These are phyloP conservation scores for Australoheros scitulus DNA, from an alignment of 2,113 vertebrate genomes.

Conservation along the genomic window DNA sequence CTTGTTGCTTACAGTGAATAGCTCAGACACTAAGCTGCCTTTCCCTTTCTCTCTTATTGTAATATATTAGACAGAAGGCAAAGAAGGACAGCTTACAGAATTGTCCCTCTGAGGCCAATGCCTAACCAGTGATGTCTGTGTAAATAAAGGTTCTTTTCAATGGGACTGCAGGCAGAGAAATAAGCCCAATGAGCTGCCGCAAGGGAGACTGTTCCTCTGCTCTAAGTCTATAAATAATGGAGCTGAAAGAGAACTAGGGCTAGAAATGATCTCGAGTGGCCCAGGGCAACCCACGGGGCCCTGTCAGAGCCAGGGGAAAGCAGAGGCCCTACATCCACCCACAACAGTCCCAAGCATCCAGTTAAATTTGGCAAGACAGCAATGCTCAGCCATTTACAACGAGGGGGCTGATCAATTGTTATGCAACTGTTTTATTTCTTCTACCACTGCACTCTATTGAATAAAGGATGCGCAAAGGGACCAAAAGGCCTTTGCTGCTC, in stretches of 20 bases:
- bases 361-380: conserved; percentile 55
- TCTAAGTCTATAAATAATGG: conserved; percentile 71
- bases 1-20: conserved; percentile 23
- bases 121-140: conserved; percentile 67
- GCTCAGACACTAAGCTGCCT: conserved; percentile 23
- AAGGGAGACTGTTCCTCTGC: conserved; percentile 57
- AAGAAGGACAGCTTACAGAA: conserved; percentile 48
- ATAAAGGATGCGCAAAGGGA: conserved; percentile 17
- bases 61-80: conserved; percentile 34
- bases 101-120: conserved; percentile 58
- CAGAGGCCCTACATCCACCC: conserved; percentile 48
- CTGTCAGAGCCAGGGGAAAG: conserved; percentile 51
- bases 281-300: conserved; percentile 61
- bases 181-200: conserved; percentile 62
- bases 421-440: conserved; percentile 58
- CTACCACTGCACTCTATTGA: background rate
- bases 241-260: conserved; percentile 66
- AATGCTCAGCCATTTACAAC: conserved; percentile 51
- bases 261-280: conserved; percentile 61
- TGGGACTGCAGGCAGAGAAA: conserved; percentile 21
- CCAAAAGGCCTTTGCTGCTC: background rate
- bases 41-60: conserved; percentile 20
- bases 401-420: conserved; percentile 56
- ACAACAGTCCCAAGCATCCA: conserved; percentile 43
- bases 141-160: conserved; percentile 66